Evolutionary conservation across 2,888 invertebrate species (phyloP), one percentile per base, ranked within the genome.

Genomic region (Agonopterix alstromeriana): DNA sequence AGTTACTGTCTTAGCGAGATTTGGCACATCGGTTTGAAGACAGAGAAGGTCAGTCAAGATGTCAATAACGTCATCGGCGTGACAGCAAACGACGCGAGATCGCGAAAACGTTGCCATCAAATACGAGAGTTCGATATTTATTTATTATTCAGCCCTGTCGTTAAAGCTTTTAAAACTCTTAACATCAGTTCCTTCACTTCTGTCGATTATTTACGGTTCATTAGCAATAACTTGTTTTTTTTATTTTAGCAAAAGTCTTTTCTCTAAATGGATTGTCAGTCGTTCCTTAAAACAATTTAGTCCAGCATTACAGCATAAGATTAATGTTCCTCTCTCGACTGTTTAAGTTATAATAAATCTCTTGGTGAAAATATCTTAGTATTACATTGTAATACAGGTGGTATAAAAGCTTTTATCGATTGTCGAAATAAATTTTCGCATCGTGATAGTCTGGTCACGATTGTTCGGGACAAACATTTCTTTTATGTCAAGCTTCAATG

Each of bases 281-380:
- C 63, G 55, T 56, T 60, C 64, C 68, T 73, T 73, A 67, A 73
- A 77, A 78, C 75, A 77, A 77, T 80, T 77, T 78, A 73, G 68
- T 65, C 56, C 56, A 59, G 68, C 67, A 70, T 70, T 70, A 57
- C 61, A 62, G 60, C 60, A 46, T 56, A 77, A 77, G 79, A 80
- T 79, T 73, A 75, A 80, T 78, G 70, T 60, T 65, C 53, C 58
- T 62, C 57, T 60, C 62, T 66, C 57, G 61, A 66, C 66, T 70
- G 64, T 68, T 70, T 67, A 74, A 73, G 63, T 72, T 72, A 68
- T 73, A 69, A 78, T 77, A 75, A 77, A 77, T 79, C 72, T 72
- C 10, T 56, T 49, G 53, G 57, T 56, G 60, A 61, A 62, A 65
- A 68, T 56, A 67, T 63, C 54, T 55, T 41, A 47, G 46, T 57